phyloP scores from a whole-genome alignment of 2,888 invertebrate genomes.

The Toxonevra muliebris region DNA sequence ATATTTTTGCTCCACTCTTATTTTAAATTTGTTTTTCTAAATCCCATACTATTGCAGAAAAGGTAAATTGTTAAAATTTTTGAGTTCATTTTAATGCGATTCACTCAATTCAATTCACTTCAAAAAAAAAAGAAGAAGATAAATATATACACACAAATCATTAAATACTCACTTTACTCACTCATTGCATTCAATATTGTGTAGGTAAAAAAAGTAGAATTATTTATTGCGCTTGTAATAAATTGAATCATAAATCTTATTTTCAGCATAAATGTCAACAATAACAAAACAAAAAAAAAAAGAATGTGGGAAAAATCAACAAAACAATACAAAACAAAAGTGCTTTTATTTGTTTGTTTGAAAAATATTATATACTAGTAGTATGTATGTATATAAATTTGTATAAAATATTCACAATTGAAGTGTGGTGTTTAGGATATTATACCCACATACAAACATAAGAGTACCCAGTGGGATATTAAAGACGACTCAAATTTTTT shows the following conservation, averaged over 20 bases:
- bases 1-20: too few species aligned
- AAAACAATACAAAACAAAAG: neutral
- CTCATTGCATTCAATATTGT: neutral
- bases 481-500: too few species aligned
- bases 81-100: too few species aligned
- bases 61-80: too few species aligned
- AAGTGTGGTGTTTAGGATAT: too few species aligned
- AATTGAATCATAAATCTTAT: conserved; percentile 31
- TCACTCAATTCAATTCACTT: too few species aligned
- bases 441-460: neutral
- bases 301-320: neutral
- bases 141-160: neutral
- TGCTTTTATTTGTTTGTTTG: too few species aligned
- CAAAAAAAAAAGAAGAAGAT: too few species aligned
- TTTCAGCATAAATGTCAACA: conserved; percentile 31
- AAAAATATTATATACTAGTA: too few species aligned
- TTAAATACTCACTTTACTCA: neutral
- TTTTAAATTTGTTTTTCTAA: too few species aligned
- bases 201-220: neutral
- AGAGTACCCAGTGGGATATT: neutral
- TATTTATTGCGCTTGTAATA: conserved; percentile 27
- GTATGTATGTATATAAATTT: neutral
- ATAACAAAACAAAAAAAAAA: conserved; percentile 21
- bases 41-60: too few species aligned
- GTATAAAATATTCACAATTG: too few species aligned